phyloP scores from a whole-genome alignment of 2,888 invertebrate genomes.

The Drosophila villosipedis region DNA sequence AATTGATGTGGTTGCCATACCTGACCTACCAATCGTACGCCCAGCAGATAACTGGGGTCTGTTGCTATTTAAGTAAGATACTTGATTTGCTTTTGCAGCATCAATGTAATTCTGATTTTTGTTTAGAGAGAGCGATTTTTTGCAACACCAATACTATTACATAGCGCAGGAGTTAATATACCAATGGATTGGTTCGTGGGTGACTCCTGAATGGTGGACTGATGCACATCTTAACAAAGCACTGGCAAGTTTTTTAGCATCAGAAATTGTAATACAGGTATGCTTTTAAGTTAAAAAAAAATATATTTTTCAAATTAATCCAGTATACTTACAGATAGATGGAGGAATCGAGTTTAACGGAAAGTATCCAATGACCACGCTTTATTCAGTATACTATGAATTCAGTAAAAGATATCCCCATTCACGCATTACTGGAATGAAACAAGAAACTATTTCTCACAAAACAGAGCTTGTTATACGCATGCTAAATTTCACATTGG shows the following conservation, averaged over 20 bases:
- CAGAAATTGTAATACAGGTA: slow-evolving; percentile 90
- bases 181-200: slow-evolving; percentile 92
- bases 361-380: slow-evolving; percentile 92
- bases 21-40: slow-evolving; percentile 89
- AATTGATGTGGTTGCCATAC: slow-evolving; percentile 90
- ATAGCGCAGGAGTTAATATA: slow-evolving; percentile 91
- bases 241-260: slow-evolving; percentile 90
- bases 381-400: slow-evolving; percentile 92
- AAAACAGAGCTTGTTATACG: slow-evolving; percentile 93
- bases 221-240: slow-evolving; percentile 92
- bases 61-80: slow-evolving; percentile 90
- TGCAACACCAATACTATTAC: slow-evolving; percentile 88
- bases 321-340: slow-evolving; percentile 86
- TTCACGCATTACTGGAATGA: slow-evolving; percentile 90
- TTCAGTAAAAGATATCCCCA: slow-evolving; percentile 92
- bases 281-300: slow-evolving; percentile 10
- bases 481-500: slow-evolving; percentile 95
- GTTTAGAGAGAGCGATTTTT: slow-evolving; percentile 90
- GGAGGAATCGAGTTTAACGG: slow-evolving; percentile 91
- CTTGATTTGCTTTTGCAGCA: background rate
- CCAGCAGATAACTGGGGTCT: slow-evolving; percentile 93
- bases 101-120: slow-evolving; percentile 8
- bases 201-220: slow-evolving; percentile 92
- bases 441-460: slow-evolving; percentile 90
- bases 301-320: background rate